Evolutionary conservation across 2,888 invertebrate species (phyloP).

Genomic region (Automeris io): DNA sequence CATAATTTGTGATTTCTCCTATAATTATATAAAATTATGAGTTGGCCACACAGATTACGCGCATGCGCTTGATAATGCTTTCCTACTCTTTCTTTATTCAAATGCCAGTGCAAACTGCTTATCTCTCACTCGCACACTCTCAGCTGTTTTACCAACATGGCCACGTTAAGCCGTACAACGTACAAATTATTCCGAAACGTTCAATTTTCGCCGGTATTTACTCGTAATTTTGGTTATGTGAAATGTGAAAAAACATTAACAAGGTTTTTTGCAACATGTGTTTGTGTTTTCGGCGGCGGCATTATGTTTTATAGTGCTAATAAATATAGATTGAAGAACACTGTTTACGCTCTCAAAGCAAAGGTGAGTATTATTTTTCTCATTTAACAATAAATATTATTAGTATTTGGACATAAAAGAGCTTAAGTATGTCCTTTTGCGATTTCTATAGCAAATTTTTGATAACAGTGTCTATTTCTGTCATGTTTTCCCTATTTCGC

Average conservation of each 20-base stretch:
- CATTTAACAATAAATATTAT: slow-evolving; percentile 1
- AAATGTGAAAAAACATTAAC: slow-evolving; percentile 42
- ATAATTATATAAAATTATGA: too few species aligned
- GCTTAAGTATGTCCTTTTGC: neutral
- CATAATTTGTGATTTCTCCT: too few species aligned
- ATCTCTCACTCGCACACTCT: slow-evolving; percentile 40
- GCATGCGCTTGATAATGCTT: slow-evolving; percentile 25
- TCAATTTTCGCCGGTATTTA: slow-evolving; percentile 41
- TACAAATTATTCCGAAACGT: slow-evolving; percentile 62
- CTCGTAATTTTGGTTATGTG: slow-evolving; percentile 48
- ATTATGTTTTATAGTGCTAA: slow-evolving; percentile 54
- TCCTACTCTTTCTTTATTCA: neutral
- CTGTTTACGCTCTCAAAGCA: slow-evolving; percentile 66
- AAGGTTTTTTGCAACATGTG: slow-evolving; percentile 55
- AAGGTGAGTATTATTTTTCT: slow-evolving; percentile 39
- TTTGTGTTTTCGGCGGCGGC: slow-evolving; percentile 59
- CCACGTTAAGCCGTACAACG: slow-evolving; percentile 62
- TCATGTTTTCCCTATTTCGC: slow-evolving; percentile 28
- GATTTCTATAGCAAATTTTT: neutral
- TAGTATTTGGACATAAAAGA: neutral
- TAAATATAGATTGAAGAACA: slow-evolving; percentile 47
- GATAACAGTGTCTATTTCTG: slow-evolving; percentile 19
- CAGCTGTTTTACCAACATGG: slow-evolving; percentile 72
- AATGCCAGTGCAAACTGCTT: too few species aligned
- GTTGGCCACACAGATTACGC: slow-evolving; percentile 12